Base-by-base conservation (phyloP, 37 sponge, comb jelly and placozoan species). In the Bolinopsis microptera region DNA sequence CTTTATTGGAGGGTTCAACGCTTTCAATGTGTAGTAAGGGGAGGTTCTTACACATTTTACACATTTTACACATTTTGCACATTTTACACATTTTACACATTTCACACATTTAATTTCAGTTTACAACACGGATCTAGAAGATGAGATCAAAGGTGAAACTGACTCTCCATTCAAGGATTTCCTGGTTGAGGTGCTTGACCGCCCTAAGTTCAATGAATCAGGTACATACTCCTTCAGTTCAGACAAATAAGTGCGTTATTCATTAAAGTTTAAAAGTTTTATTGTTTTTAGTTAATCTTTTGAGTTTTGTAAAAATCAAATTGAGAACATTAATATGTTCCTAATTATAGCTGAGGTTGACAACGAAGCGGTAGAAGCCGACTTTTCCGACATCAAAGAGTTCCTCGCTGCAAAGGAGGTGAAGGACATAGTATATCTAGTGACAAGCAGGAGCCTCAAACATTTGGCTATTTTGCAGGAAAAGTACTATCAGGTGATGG, bases 131-230 rank as follows among this genome's bases (percentile, higher is more conserved):
- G 30, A 86, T 3, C 35, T 86, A 28, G 31, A 41, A 34, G 90
- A 86, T 34, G 36, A 38, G 40, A 86, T 86, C 9, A 48, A 41
- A 38, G 61, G 26, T 38, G 90, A 86, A 27, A 86, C 90, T 1
- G 90, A 31, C 8, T 28, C 38, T 21, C 25, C 32, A 27, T 41
- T 86, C n/a, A 34, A 86, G 26, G 36, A 35, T 2, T 86, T 86
- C 61, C 90, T 86, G 2, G 41, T 86, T 35, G 48, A 41, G 41
- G 61, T 86, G 1, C 90, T 86, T 0, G 26, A 86, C 61, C 40
- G 90, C 18, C 30, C 61, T 1, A 38, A 41, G 90, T 41, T 86
- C 61, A 86, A 86, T 30, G 90, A 86, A 41, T 41, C 90, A 39
- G 61, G 61, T 41, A 38, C 2, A 35, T n/a, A n/a, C 68, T 22